Evolutionary conservation across 1,140 invertebrate genomes (phyloP).

Genomic region (Ceratoteleas bidentatus): DNA sequence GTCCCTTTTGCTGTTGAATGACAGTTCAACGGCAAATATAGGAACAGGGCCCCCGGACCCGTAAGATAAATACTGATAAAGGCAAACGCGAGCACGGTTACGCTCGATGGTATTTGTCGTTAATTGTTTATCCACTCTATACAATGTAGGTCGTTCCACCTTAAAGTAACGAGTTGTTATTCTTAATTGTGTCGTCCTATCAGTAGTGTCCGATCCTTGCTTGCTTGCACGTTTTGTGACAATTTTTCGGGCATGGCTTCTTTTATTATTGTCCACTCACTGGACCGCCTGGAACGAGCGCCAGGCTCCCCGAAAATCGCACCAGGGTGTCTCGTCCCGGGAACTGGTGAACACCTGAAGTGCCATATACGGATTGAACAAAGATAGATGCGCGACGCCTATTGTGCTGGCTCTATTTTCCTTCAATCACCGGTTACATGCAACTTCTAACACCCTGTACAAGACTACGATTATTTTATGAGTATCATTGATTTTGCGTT

Average conservation of each 20-base stretch:
- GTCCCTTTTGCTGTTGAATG: background rate
- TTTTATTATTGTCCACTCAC: slow-evolving; percentile 65
- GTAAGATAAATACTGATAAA: slow-evolving; percentile 66
- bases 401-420: background rate
- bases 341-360: too few species aligned
- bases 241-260: slow-evolving; percentile 44
- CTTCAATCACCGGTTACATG: background rate
- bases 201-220: slow-evolving; percentile 31
- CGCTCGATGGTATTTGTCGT: slow-evolving; percentile 40
- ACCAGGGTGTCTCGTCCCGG: background rate
- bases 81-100: slow-evolving; percentile 46
- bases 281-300: slow-evolving; percentile 47
- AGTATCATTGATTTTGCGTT: slow-evolving; percentile 5
- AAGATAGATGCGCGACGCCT: too few species aligned
- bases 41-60: background rate
- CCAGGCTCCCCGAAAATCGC: slow-evolving; percentile 12
- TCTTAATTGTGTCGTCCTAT: slow-evolving; percentile 39
- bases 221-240: slow-evolving; percentile 23
- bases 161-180: slow-evolving; percentile 43
- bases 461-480: slow-evolving; percentile 14
- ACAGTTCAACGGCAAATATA: too few species aligned
- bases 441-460: background rate
- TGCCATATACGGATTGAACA: too few species aligned
- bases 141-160: slow-evolving; percentile 47
- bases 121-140: slow-evolving; percentile 34